A percentile compares a stretch with the other conserved stretches of the same genome.
These are phyloP conservation scores for Atlantisia rogersi DNA, from an alignment of 2,113 vertebrate genomes.

Conservation along the genomic window DNA sequence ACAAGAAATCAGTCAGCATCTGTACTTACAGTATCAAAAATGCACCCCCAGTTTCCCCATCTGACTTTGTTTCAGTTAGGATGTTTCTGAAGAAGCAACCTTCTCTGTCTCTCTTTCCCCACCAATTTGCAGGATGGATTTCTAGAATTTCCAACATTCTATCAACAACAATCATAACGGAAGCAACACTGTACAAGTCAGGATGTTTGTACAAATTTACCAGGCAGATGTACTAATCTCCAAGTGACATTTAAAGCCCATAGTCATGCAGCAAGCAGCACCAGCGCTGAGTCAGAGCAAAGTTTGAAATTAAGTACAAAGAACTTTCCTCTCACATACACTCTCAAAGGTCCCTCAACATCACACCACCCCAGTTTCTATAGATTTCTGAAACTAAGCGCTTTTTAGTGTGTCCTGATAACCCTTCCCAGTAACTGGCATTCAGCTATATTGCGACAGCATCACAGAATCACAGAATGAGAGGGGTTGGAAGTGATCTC, in stretches of 20 bases:
- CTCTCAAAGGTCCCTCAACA: background rate
- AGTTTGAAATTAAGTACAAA: background rate
- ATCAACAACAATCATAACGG: background rate
- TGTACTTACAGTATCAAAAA: background rate
- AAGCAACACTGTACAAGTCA: background rate
- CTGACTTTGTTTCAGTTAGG: background rate
- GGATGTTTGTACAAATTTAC: background rate
- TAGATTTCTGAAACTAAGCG: background rate
- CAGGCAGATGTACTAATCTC: background rate
- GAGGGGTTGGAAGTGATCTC: too few relatives aligned
- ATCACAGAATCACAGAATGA: too few relatives aligned
- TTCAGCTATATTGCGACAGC: background rate
- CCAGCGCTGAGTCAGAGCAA: background rate
- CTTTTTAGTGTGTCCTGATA: background rate
- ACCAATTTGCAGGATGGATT: background rate
- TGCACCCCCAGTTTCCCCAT: background rate
- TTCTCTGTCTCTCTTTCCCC: background rate
- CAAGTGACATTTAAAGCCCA: background rate
- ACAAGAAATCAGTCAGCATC: background rate
- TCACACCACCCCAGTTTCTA: background rate
- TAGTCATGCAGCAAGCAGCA: background rate
- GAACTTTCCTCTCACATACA: background rate
- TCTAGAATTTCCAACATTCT: background rate
- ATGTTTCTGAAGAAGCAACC: background rate
- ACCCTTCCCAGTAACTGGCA: background rate